phyloP scores from a whole-genome alignment of 1,140 invertebrate species.

The Trinorchestia longiramus region DNA sequence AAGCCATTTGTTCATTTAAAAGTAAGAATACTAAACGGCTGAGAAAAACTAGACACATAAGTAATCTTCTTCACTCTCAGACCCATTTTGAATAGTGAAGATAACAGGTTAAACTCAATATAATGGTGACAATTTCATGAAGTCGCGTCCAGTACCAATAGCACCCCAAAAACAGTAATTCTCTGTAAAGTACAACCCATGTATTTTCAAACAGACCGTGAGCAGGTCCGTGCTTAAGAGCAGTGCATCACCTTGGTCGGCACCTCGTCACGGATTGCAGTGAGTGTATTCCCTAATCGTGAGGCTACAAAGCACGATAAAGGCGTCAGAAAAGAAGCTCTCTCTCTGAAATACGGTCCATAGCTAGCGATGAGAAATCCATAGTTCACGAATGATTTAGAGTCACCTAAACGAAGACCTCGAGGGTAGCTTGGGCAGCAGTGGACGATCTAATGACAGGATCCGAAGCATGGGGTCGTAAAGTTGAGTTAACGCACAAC shows the following conservation, averaged over 20 bases:
- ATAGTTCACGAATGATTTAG: constrained; percentile 34
- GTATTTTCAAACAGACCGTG: neutral
- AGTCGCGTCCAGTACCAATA: neutral
- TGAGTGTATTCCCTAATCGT: constrained; percentile 12
- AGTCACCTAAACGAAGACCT: constrained; percentile 21
- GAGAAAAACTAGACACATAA: neutral
- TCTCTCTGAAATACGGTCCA: neutral
- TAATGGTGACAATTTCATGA: neutral
- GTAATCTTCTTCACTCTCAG: neutral
- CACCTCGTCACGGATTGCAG: neutral
- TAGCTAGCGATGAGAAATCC: constrained; percentile 30
- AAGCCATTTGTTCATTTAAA: neutral
- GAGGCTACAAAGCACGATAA: constrained; percentile 22
- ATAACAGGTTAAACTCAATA: too few relatives aligned
- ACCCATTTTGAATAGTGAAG: neutral
- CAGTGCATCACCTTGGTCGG: neutral
- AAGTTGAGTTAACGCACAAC: constrained; percentile 12
- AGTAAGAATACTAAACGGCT: neutral
- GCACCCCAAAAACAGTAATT: neutral
- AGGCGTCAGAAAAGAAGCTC: constrained; percentile 17
- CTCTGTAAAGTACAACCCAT: neutral
- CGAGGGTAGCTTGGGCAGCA: neutral
- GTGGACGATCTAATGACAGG: constrained; percentile 22
- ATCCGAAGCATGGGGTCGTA: constrained; percentile 19
- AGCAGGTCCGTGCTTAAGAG: neutral